Conservation (phyloP, 2,113 vertebrate species). For the Myotis yumanensis region DNA sequence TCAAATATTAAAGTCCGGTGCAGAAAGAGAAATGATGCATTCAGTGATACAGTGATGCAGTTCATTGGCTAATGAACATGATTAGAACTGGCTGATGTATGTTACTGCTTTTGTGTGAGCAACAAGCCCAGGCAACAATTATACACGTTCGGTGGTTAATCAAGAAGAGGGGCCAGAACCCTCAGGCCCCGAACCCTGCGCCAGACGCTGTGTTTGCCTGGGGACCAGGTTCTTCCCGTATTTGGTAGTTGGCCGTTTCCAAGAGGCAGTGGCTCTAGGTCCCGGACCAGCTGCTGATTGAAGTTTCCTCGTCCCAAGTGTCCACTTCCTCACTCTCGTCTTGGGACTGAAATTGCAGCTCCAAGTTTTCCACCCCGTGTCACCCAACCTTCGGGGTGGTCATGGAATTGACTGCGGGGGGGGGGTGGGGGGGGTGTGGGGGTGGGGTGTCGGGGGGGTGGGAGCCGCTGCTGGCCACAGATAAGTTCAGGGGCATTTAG, state of each 20-base stretch:
- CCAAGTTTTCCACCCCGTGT: conserved; percentile 28
- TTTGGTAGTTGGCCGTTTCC: conserved; percentile 20
- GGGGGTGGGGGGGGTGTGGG: background rate
- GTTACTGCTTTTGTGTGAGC: background rate
- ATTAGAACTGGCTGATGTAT: background rate
- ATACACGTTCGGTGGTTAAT: background rate
- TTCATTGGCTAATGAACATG: too few species aligned
- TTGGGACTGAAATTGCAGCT: conserved; percentile 38
- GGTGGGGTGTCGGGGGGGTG: background rate
- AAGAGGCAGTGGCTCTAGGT: background rate
- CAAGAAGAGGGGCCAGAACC: background rate
- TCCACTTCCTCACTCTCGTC: conserved; percentile 27
- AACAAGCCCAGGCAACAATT: background rate
- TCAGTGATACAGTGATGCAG: fast-evolving
- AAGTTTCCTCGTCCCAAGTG: background rate
- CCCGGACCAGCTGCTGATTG: conserved; percentile 19
- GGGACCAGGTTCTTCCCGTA: conserved; percentile 35
- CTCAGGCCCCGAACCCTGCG: background rate
- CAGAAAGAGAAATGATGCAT: fast-evolving
- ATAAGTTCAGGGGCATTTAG: conserved; percentile 65
- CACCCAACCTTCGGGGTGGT: conserved; percentile 24
- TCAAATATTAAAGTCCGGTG: background rate
- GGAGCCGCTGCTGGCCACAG: conserved; percentile 37
- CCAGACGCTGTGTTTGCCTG: background rate
- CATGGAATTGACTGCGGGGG: conserved; percentile 27